A percentile compares a stretch with the other conserved stretches of the same genome.
phyloP scores from a whole-genome alignment of 2,797 vertebrate genomes.

The Amphiprion clarkii region DNA sequence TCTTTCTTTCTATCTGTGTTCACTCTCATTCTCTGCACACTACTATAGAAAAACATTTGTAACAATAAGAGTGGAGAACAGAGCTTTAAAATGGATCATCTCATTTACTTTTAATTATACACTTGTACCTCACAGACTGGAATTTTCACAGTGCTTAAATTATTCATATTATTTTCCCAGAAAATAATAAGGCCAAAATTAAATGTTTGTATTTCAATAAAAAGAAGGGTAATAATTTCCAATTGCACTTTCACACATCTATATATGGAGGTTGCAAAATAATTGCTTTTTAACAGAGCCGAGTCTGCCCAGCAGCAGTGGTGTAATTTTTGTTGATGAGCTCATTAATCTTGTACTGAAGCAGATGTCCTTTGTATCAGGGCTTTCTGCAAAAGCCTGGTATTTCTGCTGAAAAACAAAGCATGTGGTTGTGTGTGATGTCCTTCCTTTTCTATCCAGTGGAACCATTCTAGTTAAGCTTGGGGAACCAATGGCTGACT shows the following conservation, averaged over 20 bases:
- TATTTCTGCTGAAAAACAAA: background rate
- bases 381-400: background rate
- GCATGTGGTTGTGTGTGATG: background rate
- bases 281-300: conserved; percentile 52
- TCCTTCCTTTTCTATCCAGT: background rate
- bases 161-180: conserved; percentile 34
- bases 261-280: conserved; percentile 56
- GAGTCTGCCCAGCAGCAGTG: conserved; percentile 34
- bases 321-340: conserved; percentile 47
- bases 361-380: conserved; percentile 36
- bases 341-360: conserved; percentile 55
- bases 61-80: background rate
- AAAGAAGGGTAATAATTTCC: conserved; percentile 24
- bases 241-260: conserved; percentile 26
- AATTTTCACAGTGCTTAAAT: conserved; percentile 39
- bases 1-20: background rate
- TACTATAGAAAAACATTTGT: background rate
- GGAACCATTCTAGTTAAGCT: background rate
- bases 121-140: conserved; percentile 23
- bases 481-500: no score
- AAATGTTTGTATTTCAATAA: conserved; percentile 50
- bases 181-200: conserved; percentile 54
- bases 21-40: background rate
- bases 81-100: conserved; percentile 46
- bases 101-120: conserved; percentile 60